phyloP scores from a whole-genome alignment of 1,140 invertebrate genomes.

The Pogonognathellus flavescens region DNA sequence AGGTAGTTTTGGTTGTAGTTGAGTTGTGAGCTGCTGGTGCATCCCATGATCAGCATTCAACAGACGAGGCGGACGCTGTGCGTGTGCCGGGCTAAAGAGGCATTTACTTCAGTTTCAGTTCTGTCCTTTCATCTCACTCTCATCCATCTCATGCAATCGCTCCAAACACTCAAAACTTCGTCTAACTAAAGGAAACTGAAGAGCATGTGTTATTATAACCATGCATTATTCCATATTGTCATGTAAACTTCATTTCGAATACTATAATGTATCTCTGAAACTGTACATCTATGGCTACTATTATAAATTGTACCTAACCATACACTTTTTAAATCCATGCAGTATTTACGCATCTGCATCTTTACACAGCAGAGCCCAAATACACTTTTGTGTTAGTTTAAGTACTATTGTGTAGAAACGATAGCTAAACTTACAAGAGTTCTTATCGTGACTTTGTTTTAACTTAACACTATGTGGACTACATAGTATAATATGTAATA shows the following conservation, averaged over 20 bases:
- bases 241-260: too few relatives aligned
- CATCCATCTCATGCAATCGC: constrained; percentile 45
- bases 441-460: neutral
- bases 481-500: too few relatives aligned
- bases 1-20: neutral
- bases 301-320: too few relatives aligned
- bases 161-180: neutral
- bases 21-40: constrained; percentile 16
- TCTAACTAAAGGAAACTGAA: constrained; percentile 3
- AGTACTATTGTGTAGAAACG: too few relatives aligned
- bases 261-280: too few relatives aligned
- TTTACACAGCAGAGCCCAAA: too few relatives aligned
- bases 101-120: constrained; percentile 47
- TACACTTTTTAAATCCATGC: too few relatives aligned
- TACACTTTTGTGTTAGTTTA: too few relatives aligned
- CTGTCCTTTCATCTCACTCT: constrained; percentile 44
- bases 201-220: neutral
- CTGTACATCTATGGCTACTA: too few relatives aligned
- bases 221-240: too few relatives aligned
- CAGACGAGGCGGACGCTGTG: constrained; percentile 42
- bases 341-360: too few relatives aligned
- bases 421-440: constrained; percentile 3
- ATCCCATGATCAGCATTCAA: constrained; percentile 42
- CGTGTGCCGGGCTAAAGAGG: constrained; percentile 38
- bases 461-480: too few relatives aligned